Base-by-base conservation (phyloP, 1,140 invertebrate genomes). In the Helicoverpa zea region DNA sequence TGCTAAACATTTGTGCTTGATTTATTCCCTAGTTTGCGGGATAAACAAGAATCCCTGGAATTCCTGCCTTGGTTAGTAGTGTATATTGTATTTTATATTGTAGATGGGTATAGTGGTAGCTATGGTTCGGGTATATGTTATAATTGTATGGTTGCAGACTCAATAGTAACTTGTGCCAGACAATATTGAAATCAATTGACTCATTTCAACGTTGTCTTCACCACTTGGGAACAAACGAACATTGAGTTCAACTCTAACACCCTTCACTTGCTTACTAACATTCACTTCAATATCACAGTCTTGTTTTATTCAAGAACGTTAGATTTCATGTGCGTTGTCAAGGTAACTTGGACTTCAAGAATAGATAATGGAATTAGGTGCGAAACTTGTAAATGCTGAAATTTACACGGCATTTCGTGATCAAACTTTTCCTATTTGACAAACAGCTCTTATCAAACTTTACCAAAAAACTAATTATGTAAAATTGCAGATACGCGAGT, bases 21-120 rank as follows among this genome's bases (percentile, higher is more conserved):
- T 91, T 94, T 94, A 92, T 92, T 94, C 89, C 89, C 89, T 96
- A 97, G 96, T 97, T 96, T 96, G 95, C 96, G 96, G 96, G 96
- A 97, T 96, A 97, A 97, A 95, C 95, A 95, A 95, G 96, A 97
- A 93, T 95, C 95, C 87, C 96, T 97, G 96, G 96, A 97, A 94
- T 97, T 96, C 96, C 95, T 96, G 92, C 96, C 96, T 96, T 97
- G 96, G 96, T 97, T 96, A 96, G 96, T 97, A 97, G 88, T 88
- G 87, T 89, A 91, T 85, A 88, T 84, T 89, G 87, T 92, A 92
- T 90, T 89, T 88, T 89, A 84, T 82, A 70, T 91, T 89, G 78
- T 81, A 88, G 80, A 73, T 87, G 59, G 72, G 86, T 52, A 84
- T 87, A 82, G 85, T 35, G 82, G 82, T 84, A 80, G 43, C 66